Conservation (phyloP, 2,888 invertebrate species). For the Buathra laborator region DNA sequence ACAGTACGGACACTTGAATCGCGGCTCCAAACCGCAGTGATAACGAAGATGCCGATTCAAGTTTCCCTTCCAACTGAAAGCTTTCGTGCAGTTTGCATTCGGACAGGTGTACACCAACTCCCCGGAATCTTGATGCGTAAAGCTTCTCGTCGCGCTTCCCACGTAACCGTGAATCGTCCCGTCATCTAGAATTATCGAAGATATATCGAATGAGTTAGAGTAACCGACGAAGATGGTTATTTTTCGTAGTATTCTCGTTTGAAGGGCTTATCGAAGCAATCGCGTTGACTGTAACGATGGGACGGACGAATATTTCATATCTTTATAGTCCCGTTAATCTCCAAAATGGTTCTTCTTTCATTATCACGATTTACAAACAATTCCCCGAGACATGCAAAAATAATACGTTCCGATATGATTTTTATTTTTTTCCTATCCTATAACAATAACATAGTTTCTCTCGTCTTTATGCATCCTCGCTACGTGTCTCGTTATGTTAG, state of each 20-base stretch:
- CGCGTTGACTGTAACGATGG: not conserved
- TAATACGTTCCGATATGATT: constrained; percentile 11
- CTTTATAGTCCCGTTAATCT: not conserved
- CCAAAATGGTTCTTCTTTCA: constrained; percentile 1
- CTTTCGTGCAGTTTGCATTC: constrained; percentile 74
- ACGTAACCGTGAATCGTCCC: not conserved
- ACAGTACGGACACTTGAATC: constrained; percentile 78
- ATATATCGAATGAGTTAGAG: constrained; percentile 13
- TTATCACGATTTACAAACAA: constrained; percentile 22
- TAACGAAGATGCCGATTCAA: constrained; percentile 78
- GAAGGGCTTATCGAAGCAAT: not conserved
- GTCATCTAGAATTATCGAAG: constrained; percentile 57
- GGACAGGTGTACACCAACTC: constrained; percentile 69
- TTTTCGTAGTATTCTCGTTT: not conserved
- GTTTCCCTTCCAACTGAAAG: constrained; percentile 75
- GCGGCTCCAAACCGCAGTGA: constrained; percentile 80
- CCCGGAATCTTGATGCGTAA: constrained; percentile 29
- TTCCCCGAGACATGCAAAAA: constrained; percentile 3
- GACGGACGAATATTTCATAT: not conserved
- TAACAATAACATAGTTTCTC: constrained; percentile 65
- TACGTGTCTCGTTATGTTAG: constrained; percentile 75
- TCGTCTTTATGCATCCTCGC: constrained; percentile 69
- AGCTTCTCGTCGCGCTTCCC: not conserved
- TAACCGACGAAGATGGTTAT: not conserved
- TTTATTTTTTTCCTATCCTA: not conserved